A percentile compares a stretch with the other conserved stretches of the same genome.
These are phyloP conservation scores for Caenorhabditis zanzibari DNA, from an alignment of 2,888 invertebrate species.

Conservation along the genomic window DNA sequence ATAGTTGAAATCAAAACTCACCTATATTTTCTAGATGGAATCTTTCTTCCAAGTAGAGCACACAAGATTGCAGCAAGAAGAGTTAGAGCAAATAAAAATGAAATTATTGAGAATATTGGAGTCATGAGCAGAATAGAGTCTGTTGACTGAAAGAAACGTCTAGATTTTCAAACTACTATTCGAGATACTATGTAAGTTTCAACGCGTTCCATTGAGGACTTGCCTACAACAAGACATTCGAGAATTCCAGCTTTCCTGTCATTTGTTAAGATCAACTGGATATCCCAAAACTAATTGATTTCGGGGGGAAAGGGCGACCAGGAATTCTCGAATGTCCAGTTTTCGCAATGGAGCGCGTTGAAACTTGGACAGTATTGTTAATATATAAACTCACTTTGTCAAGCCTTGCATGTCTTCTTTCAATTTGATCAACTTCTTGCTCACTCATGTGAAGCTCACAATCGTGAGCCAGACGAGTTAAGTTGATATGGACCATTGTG, in stretches of 20 bases:
- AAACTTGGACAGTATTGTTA: no score
- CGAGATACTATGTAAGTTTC: no score
- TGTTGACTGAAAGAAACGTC: slow-evolving; percentile 58
- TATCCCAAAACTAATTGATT: no score
- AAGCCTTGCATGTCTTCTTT: slow-evolving; percentile 55
- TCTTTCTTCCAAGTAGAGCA: slow-evolving; percentile 66
- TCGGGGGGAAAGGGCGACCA: no score
- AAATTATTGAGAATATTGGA: slow-evolving; percentile 69
- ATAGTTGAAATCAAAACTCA: slow-evolving; percentile 3
- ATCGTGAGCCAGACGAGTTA: slow-evolving; percentile 58
- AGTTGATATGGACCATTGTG: slow-evolving; percentile 60
- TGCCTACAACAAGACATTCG: no score
- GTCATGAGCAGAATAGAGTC: slow-evolving; percentile 65
- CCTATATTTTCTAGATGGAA: slow-evolving; percentile 76
- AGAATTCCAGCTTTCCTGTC: no score
- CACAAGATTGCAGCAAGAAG: slow-evolving; percentile 68
- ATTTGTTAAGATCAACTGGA: no score
- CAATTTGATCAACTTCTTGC: slow-evolving; percentile 52
- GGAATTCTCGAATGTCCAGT: no score
- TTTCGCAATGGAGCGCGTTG: no score
- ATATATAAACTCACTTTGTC: slow-evolving; percentile 46
- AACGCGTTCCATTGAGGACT: no score
- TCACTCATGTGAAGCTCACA: slow-evolving; percentile 65
- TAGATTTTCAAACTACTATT: background rate
- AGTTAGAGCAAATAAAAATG: slow-evolving; percentile 61